phyloP scores from a whole-genome alignment of 2,797 vertebrate species.

The Remorina albescens region DNA sequence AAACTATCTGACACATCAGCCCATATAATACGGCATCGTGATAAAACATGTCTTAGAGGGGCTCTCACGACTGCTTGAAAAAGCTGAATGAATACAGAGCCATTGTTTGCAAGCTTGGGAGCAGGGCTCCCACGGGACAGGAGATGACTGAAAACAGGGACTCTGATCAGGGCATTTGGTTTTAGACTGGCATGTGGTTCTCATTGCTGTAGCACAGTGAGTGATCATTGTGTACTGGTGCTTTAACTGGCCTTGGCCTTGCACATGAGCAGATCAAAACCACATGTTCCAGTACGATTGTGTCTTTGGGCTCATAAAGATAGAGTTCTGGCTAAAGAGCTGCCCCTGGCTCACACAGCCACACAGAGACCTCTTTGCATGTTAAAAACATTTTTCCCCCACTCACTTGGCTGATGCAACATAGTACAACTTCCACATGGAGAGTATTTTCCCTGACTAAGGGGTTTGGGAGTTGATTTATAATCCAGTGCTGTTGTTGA shows the following conservation, averaged over 20 bases:
- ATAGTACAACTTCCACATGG: constrained; percentile 69
- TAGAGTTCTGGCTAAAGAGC: constrained; percentile 62
- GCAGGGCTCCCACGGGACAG: constrained; percentile 55
- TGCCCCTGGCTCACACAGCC: constrained; percentile 59
- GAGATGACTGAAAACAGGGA: constrained; percentile 59
- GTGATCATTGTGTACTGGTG: constrained; percentile 65
- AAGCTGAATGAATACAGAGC: constrained; percentile 65
- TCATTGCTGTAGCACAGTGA: constrained; percentile 70
- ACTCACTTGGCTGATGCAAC: constrained; percentile 75
- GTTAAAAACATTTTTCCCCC: constrained; percentile 58
- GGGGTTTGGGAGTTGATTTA: constrained; percentile 68
- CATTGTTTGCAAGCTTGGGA: constrained; percentile 70
- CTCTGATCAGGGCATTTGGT: constrained; percentile 51
- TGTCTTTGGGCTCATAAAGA: constrained; percentile 73
- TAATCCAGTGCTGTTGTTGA: constrained; percentile 57
- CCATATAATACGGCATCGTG: constrained; percentile 25
- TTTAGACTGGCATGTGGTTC: constrained; percentile 74
- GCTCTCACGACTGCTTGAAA: constrained; percentile 40
- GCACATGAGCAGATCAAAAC: constrained; percentile 81
- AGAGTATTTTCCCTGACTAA: constrained; percentile 75
- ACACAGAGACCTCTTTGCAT: constrained; percentile 66
- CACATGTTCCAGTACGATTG: constrained; percentile 79
- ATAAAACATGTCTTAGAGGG: constrained; percentile 24
- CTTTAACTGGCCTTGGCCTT: constrained; percentile 70
- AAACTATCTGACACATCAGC: constrained; percentile 18